phyloP scores from a whole-genome alignment of 1,140 invertebrate genomes.

The Drosophila miranda region DNA sequence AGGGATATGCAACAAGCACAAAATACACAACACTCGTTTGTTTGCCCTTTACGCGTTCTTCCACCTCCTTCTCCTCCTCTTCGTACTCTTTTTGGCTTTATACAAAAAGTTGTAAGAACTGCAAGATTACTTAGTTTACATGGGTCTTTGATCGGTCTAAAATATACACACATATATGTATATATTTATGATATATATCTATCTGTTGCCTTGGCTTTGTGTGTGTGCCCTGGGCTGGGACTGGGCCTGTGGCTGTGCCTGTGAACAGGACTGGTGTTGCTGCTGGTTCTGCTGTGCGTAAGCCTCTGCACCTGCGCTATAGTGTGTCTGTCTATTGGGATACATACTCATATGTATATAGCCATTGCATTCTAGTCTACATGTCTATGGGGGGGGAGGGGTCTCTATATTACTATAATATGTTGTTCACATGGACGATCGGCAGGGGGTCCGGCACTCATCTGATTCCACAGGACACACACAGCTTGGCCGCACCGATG shows the following conservation, averaged over 20 bases:
- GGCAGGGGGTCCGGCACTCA: conserved; percentile 80
- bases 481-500: conserved; percentile 94
- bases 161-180: conserved; percentile 42
- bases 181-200: conserved; percentile 5
- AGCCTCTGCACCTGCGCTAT: conserved; percentile 48
- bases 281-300: conserved; percentile 26
- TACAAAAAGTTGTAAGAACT: conserved; percentile 60
- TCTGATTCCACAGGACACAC: conserved; percentile 95
- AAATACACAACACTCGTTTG: conserved; percentile 70
- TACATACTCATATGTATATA: conserved; percentile 2
- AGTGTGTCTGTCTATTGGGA: not conserved
- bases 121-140: conserved; percentile 45
- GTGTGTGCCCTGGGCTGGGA: conserved; percentile 7
- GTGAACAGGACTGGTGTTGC: conserved; percentile 14
- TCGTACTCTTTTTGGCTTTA: conserved; percentile 34
- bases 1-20: conserved; percentile 54
- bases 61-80: not conserved
- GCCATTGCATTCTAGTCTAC: too few relatives aligned
- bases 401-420: conserved; percentile 61
- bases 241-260: conserved; percentile 14
- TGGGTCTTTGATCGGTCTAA: conserved; percentile 43
- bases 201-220: conserved; percentile 11
- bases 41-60: conserved; percentile 42
- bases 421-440: conserved; percentile 49
- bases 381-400: not conserved